Percentiles rank a stretch among this genome's conserved stretches.
These are phyloP conservation scores for human (Homo sapiens) DNA, from an alignment of 2,113 vertebrate genomes.

Conservation along the genomic window GRCh38 chrX:81369501-81370000, in stretches of 20 bases:
- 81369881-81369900: neutral
- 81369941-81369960: neutral
- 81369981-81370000: neutral
- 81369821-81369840: neutral
- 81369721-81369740: neutral
- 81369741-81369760: neutral
- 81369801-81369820: neutral
- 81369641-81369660: neutral
- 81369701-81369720: neutral
- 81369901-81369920: neutral
- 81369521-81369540: neutral
- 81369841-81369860: neutral
- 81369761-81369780: neutral
- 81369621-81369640: neutral
- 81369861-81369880: neutral
- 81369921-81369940: neutral
- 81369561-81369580: neutral
- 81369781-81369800: neutral
- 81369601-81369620: neutral
- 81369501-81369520: neutral
- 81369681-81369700: conserved; percentile 8
- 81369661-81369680: neutral
- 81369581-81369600: neutral
- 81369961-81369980: neutral
- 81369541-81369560: neutral